Evolutionary conservation across 2,797 vertebrate genomes (phyloP).

Genomic region (Neoniphon sammara): DNA sequence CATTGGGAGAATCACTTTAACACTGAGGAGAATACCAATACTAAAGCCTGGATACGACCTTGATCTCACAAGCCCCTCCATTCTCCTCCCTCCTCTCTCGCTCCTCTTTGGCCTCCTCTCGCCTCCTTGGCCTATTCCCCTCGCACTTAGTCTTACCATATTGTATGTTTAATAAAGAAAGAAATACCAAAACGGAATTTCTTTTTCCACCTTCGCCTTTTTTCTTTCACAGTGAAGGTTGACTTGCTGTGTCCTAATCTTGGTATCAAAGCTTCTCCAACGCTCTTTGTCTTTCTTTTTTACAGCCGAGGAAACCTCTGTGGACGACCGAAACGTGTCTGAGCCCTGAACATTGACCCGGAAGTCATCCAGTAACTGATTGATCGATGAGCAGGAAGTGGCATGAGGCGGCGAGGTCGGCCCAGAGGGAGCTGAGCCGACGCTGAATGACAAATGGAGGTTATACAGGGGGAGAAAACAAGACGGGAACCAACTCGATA

Average conservation of each 20-base stretch:
- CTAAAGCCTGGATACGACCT: constrained; percentile 83
- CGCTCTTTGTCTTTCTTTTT: neutral
- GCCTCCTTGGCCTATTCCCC: constrained; percentile 48
- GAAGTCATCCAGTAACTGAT: constrained; percentile 68
- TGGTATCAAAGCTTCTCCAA: constrained; percentile 20
- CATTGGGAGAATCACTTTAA: constrained; percentile 82
- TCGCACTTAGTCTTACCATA: constrained; percentile 23
- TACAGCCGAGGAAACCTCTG: constrained; percentile 37
- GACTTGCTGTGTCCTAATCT: constrained; percentile 20
- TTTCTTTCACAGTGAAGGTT: constrained; percentile 20
- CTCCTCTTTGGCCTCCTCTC: neutral
- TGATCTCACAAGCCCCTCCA: constrained; percentile 72
- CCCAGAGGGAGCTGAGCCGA: constrained; percentile 50
- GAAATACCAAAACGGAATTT: constrained; percentile 53
- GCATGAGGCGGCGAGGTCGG: constrained; percentile 39
- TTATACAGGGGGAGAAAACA: constrained; percentile 32
- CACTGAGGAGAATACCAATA: constrained; percentile 82
- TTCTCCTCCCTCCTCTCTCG: constrained; percentile 41
- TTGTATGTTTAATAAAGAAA: constrained; percentile 56
- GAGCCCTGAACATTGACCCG: constrained; percentile 59
- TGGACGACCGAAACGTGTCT: constrained; percentile 29
- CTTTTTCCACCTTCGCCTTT: constrained; percentile 37
- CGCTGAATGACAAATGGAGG: constrained; percentile 59
- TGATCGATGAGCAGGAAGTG: constrained; percentile 77
- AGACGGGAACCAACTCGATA: constrained; percentile 15